Conservation (phyloP, 1,140 invertebrate species). For the Aphaenogaster rudis region DNA sequence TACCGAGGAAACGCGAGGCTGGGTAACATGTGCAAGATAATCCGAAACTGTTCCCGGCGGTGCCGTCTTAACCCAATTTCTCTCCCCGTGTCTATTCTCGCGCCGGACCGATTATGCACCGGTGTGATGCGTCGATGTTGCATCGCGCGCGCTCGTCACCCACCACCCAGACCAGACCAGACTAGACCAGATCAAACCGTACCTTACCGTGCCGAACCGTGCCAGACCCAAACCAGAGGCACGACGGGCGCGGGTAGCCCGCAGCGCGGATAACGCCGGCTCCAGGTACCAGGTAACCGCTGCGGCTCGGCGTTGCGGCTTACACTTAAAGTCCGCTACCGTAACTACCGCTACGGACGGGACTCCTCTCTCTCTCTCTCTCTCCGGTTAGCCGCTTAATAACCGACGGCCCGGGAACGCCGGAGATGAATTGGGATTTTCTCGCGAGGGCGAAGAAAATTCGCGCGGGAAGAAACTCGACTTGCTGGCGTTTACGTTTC, state of each 20-base stretch:
- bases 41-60: slow-evolving; percentile 79
- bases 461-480: not conserved
- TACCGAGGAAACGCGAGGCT: slow-evolving; percentile 51
- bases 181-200: slow-evolving; percentile 14
- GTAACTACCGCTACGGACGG: slow-evolving; percentile 57
- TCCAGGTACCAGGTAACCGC: slow-evolving; percentile 35
- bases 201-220: not conserved
- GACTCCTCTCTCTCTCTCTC: slow-evolving; percentile 45
- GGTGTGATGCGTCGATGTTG: slow-evolving; percentile 42
- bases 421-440: slow-evolving; percentile 48
- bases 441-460: slow-evolving; percentile 20
- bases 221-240: not conserved
- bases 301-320: slow-evolving; percentile 69
- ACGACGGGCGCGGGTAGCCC: not conserved
- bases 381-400: slow-evolving; percentile 74
- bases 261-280: slow-evolving; percentile 44
- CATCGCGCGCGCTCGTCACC: slow-evolving; percentile 10
- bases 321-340: slow-evolving; percentile 27
- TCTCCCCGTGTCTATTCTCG: slow-evolving; percentile 72
- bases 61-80: slow-evolving; percentile 81
- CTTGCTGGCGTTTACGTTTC: slow-evolving; percentile 2
- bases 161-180: not conserved
- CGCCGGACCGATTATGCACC: slow-evolving; percentile 73
- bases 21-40: slow-evolving; percentile 77
- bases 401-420: slow-evolving; percentile 48